These are phyloP conservation scores for Lasioglossum albipes DNA, from an alignment of 1,140 invertebrate species.

Conservation along the genomic window DNA sequence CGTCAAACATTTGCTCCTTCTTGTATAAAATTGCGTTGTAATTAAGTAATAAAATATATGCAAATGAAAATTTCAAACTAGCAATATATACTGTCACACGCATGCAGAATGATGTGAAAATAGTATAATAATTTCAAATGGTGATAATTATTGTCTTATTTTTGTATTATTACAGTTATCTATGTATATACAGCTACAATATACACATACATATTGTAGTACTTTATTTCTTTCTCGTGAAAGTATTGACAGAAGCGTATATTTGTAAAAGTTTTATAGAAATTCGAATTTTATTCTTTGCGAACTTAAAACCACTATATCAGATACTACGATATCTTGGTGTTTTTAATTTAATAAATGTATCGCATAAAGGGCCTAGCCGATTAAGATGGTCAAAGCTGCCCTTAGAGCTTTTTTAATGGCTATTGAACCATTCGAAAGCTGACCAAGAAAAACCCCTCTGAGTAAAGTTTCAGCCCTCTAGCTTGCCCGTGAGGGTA, in stretches of 20 bases:
- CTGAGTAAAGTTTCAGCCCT: too few species aligned
- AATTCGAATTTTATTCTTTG: neutral
- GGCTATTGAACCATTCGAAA: too few species aligned
- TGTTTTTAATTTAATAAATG: neutral
- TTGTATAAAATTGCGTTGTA: neutral
- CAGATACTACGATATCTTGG: neutral
- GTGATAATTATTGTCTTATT: neutral
- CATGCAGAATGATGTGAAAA: slow-evolving; percentile 45
- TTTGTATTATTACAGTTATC: neutral
- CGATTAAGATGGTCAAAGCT: too few species aligned
- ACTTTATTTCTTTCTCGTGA: neutral
- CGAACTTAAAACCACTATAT: neutral
- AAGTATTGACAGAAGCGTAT: neutral
- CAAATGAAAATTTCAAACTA: slow-evolving; percentile 42
- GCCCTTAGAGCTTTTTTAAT: too few species aligned
- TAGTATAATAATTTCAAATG: neutral
- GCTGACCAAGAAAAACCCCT: too few species aligned
- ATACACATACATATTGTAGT: neutral
- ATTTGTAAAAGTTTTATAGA: neutral
- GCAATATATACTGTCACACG: slow-evolving; percentile 39
- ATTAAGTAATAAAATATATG: neutral
- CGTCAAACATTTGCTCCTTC: neutral
- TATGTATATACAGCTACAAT: neutral
- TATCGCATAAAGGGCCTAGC: neutral
- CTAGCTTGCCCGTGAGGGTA: too few species aligned